phyloP scores from a whole-genome alignment of 2,888 invertebrate genomes.

The Hyles lineata region DNA sequence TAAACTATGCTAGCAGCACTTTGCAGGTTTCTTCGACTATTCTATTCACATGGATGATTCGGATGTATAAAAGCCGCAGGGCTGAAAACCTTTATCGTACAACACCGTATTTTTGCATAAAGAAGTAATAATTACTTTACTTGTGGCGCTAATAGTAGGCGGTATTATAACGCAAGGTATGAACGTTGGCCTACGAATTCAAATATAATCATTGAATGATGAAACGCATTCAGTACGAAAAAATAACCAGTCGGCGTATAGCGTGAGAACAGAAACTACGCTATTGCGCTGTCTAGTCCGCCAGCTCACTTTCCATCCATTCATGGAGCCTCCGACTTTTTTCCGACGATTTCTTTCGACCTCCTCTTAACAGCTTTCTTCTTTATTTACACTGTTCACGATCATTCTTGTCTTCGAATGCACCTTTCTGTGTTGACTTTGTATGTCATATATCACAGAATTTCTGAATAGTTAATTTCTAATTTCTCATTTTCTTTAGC shows the following conservation, averaged over 20 bases:
- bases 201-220: slow-evolving; percentile 5
- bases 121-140: no score
- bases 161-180: slow-evolving; percentile 4
- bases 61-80: background rate
- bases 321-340: slow-evolving; percentile 80
- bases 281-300: slow-evolving; percentile 60
- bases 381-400: slow-evolving; percentile 51
- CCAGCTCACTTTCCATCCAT: slow-evolving; percentile 82
- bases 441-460: background rate
- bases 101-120: no score
- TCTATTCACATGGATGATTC: background rate
- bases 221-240: slow-evolving; percentile 54
- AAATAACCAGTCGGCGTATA: slow-evolving; percentile 57
- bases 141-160: no score
- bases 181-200: background rate
- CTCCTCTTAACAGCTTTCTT: slow-evolving; percentile 76
- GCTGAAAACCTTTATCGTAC: no score
- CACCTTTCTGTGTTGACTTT: background rate
- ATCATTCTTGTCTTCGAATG: slow-evolving; percentile 8
- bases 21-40: background rate
- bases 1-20: background rate
- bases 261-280: slow-evolving; percentile 80
- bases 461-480: no score
- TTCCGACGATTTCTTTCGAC: slow-evolving; percentile 78
- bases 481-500: no score